Conservation (phyloP, 2,797 vertebrate species). For the Spea hammondii region DNA sequence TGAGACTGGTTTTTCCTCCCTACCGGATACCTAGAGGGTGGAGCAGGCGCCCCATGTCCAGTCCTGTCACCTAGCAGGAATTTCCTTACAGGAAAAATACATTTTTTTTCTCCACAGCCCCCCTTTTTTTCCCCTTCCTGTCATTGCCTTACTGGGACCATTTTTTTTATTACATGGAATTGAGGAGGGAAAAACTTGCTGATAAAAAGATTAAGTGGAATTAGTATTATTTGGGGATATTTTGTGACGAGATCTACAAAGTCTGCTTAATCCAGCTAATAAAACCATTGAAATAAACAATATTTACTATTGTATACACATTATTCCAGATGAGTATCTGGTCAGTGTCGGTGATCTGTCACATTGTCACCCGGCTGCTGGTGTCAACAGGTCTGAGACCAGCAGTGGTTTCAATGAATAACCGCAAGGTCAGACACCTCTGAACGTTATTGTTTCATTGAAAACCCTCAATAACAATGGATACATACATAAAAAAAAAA, state of each 20-base stretch:
- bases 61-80: constrained; percentile 60
- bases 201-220: not conserved
- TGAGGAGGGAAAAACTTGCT: not conserved
- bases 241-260: not conserved
- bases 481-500: too few species aligned
- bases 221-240: not conserved
- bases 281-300: too few species aligned
- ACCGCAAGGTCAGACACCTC: not conserved
- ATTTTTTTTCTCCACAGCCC: constrained; percentile 4
- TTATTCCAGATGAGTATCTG: too few species aligned
- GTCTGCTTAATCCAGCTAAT: too few species aligned
- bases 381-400: not conserved
- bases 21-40: constrained; percentile 67
- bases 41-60: constrained; percentile 64
- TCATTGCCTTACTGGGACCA: constrained; percentile 1
- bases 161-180: not conserved
- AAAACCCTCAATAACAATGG: not conserved
- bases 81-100: constrained; percentile 69
- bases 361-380: not conserved
- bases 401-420: not conserved
- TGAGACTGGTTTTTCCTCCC: constrained; percentile 61
- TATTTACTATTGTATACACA: too few species aligned
- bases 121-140: constrained; percentile 34
- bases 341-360: too few species aligned
- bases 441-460: not conserved